phyloP scores from a whole-genome alignment of 2,888 invertebrate species.

The Limnephilus rhombicus region DNA sequence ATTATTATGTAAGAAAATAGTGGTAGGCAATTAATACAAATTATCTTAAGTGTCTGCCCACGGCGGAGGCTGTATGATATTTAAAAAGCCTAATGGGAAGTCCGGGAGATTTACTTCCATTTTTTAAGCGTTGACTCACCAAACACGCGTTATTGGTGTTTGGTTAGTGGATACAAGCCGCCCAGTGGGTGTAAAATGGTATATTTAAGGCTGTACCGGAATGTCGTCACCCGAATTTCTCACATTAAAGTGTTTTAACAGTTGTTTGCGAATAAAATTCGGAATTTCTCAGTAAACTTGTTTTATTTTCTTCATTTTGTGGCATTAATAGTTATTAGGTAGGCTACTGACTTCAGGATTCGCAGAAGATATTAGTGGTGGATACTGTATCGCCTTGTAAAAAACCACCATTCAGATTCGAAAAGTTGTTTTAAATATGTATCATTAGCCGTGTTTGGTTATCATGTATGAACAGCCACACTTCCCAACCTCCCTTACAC shows the following conservation, averaged over 20 bases:
- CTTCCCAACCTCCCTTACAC: too few relatives aligned
- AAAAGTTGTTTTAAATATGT: too few relatives aligned
- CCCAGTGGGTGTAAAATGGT: neutral
- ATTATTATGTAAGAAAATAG: neutral
- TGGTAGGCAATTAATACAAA: slow-evolving; percentile 27
- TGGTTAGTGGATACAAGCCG: neutral
- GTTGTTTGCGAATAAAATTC: too few relatives aligned
- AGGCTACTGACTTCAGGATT: too few relatives aligned
- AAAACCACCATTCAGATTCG: too few relatives aligned
- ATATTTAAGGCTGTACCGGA: neutral
- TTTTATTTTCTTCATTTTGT: too few relatives aligned
- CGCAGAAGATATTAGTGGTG: too few relatives aligned
- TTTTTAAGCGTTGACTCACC: neutral
- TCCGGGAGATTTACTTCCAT: neutral
- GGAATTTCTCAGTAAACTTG: too few relatives aligned
- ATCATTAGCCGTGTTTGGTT: too few relatives aligned
- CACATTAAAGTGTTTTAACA: neutral
- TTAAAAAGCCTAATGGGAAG: neutral
- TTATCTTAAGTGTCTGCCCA: slow-evolving; percentile 15
- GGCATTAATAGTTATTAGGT: too few relatives aligned
- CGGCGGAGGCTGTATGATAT: neutral
- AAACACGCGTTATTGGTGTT: neutral
- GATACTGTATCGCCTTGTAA: too few relatives aligned
- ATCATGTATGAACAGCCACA: too few relatives aligned
- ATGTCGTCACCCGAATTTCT: neutral